phyloP scores from a whole-genome alignment of 2,888 invertebrate genomes.

The Phytoseiulus persimilis region DNA sequence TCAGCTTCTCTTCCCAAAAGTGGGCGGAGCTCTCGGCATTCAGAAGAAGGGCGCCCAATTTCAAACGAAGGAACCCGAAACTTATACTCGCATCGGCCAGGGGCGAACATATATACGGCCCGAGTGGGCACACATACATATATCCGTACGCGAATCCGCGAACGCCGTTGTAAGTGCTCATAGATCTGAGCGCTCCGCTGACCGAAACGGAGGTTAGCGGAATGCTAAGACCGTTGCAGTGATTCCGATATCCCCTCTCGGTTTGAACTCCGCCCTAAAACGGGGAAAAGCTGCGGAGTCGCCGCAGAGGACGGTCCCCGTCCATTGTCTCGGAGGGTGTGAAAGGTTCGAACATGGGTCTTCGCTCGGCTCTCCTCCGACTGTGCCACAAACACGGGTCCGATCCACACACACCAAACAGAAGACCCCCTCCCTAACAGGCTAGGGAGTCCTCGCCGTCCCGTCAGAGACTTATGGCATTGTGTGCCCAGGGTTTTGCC shows the following conservation, averaged over 20 bases:
- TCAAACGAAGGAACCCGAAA: background rate
- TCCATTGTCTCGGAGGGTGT: too few species aligned
- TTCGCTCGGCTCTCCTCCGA: too few species aligned
- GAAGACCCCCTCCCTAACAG: background rate
- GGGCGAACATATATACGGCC: background rate
- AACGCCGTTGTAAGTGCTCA: too few species aligned
- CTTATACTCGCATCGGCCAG: background rate
- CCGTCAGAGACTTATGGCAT: background rate
- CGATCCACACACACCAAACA: background rate
- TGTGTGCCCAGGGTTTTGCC: background rate
- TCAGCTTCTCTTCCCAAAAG: background rate
- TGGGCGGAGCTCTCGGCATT: background rate
- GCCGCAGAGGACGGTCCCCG: too few species aligned
- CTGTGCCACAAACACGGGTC: background rate
- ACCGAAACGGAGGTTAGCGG: too few species aligned
- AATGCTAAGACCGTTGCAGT: too few species aligned
- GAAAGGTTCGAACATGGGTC: too few species aligned
- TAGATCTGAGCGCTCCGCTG: too few species aligned
- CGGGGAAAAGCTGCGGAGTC: too few species aligned
- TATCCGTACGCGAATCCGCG: background rate
- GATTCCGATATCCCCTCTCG: too few species aligned
- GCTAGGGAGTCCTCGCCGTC: background rate
- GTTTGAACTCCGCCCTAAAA: too few species aligned
- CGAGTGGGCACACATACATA: slow-evolving; percentile 8
- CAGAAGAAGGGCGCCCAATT: slow-evolving; percentile 5